A percentile compares a stretch with the other conserved stretches of the same genome.
Conservation (phyloP, 2,797 vertebrate species). For the Coregonus sp. region DNA sequence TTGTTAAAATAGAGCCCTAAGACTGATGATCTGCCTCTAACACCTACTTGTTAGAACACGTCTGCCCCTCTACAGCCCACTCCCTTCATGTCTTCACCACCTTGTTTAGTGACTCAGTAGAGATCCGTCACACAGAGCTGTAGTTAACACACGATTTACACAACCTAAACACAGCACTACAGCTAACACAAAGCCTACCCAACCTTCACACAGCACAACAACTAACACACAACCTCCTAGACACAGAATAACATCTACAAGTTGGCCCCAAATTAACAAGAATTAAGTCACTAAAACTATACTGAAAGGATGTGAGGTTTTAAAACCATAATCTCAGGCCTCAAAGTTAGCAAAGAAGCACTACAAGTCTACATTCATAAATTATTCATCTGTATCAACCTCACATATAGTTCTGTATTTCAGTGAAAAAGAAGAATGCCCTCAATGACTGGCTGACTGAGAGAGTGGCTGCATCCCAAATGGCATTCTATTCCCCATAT, state of each 20-base stretch:
- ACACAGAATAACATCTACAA: neutral
- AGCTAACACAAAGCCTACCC: neutral
- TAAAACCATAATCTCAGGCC: too few species aligned
- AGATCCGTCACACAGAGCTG: too few species aligned
- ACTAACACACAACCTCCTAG: too few species aligned
- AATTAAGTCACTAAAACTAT: slow-evolving; percentile 33
- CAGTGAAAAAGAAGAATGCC: slow-evolving; percentile 62
- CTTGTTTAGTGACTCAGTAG: neutral
- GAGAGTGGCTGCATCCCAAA: neutral
- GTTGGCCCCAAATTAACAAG: neutral
- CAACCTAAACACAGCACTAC: neutral
- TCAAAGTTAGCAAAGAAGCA: neutral
- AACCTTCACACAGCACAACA: neutral
- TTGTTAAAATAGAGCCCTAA: neutral
- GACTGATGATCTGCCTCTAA: slow-evolving; percentile 14
- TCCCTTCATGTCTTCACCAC: slow-evolving; percentile 27
- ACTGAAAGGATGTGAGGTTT: slow-evolving; percentile 24
- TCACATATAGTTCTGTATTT: slow-evolving; percentile 47
- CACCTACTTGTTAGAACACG: slow-evolving; percentile 25
- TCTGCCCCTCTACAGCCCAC: neutral
- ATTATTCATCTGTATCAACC: neutral
- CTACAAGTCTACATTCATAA: neutral
- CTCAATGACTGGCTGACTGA: slow-evolving; percentile 53
- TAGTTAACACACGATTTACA: slow-evolving; percentile 1
- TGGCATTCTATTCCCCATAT: neutral